These are phyloP conservation scores for Athalia rosae DNA, from an alignment of 2,888 invertebrate genomes.

Conservation along the genomic window DNA sequence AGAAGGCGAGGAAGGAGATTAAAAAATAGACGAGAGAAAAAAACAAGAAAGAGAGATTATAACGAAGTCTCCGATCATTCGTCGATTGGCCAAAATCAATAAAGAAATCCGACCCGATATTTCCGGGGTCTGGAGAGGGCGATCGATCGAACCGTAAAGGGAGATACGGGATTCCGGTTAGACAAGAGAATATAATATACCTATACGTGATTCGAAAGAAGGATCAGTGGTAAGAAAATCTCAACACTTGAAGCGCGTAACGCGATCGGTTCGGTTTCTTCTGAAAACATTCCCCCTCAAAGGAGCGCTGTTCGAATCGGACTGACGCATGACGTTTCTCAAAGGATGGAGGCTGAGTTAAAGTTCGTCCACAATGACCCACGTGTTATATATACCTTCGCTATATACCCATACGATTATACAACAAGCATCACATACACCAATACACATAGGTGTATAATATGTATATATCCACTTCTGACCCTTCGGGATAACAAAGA, in stretches of 20 bases:
- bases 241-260: constrained; percentile 49
- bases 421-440: too few species aligned
- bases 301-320: constrained; percentile 57
- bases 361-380: constrained; percentile 36
- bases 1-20: background rate
- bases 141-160: background rate
- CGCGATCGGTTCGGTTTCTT: constrained; percentile 58
- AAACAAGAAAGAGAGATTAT: too few species aligned
- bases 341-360: constrained; percentile 12
- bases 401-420: background rate
- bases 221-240: constrained; percentile 34
- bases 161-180: background rate
- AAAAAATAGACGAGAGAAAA: too few species aligned
- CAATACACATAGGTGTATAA: too few species aligned
- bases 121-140: constrained; percentile 7
- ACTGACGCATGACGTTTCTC: constrained; percentile 57
- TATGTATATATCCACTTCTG: too few species aligned
- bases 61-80: too few species aligned
- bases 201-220: background rate
- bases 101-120: constrained; percentile 33
- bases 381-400: constrained; percentile 3
- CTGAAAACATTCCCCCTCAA: constrained; percentile 54
- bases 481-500: background rate
- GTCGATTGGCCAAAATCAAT: constrained; percentile 34
- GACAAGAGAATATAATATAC: constrained; percentile 27